Percentiles rank a stretch among this genome's conserved stretches.
Evolutionary conservation across 1,140 invertebrate species (phyloP).

Genomic region (Ceratina australensis): DNA sequence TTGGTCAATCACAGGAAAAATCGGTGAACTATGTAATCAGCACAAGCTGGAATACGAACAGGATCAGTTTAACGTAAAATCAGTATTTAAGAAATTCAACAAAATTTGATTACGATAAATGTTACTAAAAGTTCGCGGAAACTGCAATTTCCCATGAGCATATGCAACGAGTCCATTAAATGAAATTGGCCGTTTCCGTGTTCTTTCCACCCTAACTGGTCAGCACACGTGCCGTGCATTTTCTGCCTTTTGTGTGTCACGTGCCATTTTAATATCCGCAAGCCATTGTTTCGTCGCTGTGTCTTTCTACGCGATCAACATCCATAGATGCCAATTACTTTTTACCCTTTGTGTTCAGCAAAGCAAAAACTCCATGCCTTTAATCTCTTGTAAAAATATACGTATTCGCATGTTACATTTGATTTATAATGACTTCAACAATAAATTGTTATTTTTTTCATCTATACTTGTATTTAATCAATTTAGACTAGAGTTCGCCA

Average conservation of each 20-base stretch:
- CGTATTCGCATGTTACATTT: too few relatives aligned
- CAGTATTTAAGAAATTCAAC: too few relatives aligned
- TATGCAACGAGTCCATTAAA: constrained; percentile 50
- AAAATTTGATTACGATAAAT: not conserved
- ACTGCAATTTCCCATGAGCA: not conserved
- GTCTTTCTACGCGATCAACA: constrained; percentile 44
- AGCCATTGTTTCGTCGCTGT: constrained; percentile 62
- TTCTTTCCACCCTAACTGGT: constrained; percentile 56
- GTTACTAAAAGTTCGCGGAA: not conserved
- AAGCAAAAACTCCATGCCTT: not conserved
- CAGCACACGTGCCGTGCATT: constrained; percentile 74
- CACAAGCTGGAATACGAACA: too few relatives aligned
- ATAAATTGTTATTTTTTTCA: too few relatives aligned
- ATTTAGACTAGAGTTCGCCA: too few relatives aligned
- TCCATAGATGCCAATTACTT: constrained; percentile 52
- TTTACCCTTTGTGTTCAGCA: constrained; percentile 2
- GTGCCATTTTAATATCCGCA: constrained; percentile 72
- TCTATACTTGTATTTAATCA: too few relatives aligned
- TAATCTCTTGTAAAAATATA: too few relatives aligned
- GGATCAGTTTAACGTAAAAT: too few relatives aligned
- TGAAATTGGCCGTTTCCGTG: constrained; percentile 56
- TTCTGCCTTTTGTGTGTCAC: constrained; percentile 72
- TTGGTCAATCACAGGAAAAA: too few relatives aligned
- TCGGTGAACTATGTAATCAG: too few relatives aligned
- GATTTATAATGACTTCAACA: too few relatives aligned